phyloP scores from a whole-genome alignment of 1,140 invertebrate species.

The Oscheius sp. region DNA sequence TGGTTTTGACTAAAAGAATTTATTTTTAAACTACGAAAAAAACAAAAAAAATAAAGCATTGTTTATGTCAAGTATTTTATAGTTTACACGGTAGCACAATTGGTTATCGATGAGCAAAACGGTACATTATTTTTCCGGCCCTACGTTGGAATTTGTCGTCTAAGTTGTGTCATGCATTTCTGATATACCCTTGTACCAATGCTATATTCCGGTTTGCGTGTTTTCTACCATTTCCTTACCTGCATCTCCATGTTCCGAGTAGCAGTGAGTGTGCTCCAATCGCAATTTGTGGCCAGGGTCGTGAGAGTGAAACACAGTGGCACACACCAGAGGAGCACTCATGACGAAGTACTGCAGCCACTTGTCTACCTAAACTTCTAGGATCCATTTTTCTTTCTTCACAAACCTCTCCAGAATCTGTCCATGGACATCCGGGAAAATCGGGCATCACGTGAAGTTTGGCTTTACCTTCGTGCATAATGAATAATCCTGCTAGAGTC shows the following conservation, averaged over 20 bases:
- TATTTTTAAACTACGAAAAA: too few species aligned
- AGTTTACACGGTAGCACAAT: too few species aligned
- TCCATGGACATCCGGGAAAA: constrained; percentile 30
- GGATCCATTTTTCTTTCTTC: background rate
- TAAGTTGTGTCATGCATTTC: too few species aligned
- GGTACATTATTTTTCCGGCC: too few species aligned
- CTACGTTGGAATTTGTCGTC: too few species aligned
- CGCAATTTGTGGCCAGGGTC: constrained; percentile 28
- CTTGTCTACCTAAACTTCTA: constrained; percentile 9
- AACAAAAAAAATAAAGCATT: too few species aligned
- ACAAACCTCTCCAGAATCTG: constrained; percentile 2
- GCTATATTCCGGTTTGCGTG: too few species aligned
- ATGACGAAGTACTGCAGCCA: constrained; percentile 33
- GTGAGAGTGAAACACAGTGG: constrained; percentile 35
- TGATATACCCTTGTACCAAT: too few species aligned
- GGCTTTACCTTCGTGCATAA: constrained; percentile 23
- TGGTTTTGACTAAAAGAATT: too few species aligned
- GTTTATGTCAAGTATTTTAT: too few species aligned
- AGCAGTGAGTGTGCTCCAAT: constrained; percentile 38
- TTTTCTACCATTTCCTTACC: too few species aligned
- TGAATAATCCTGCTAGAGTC: constrained; percentile 27
- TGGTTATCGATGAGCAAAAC: too few species aligned
- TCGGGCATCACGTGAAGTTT: constrained; percentile 39
- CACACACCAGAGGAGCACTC: constrained; percentile 28
- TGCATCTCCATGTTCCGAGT: constrained; percentile 34